These are phyloP conservation scores for Ascidia mentula DNA, from an alignment of 23 tunicate genomes.

Conservation along the genomic window DNA sequence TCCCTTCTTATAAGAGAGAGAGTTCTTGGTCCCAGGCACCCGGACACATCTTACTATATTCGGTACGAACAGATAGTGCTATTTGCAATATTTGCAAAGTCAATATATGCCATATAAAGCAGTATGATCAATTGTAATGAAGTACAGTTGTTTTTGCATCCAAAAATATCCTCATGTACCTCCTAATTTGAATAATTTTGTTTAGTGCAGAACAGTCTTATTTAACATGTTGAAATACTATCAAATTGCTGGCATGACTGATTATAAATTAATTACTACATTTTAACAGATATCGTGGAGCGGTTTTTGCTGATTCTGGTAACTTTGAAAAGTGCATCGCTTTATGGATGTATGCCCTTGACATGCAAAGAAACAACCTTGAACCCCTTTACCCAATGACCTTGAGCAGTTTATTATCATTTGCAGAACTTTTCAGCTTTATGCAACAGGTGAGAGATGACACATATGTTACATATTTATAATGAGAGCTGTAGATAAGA, in stretches of 20 bases:
- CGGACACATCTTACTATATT: conserved; percentile 92
- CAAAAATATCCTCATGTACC: too few relatives aligned
- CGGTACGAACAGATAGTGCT: conserved; percentile 38
- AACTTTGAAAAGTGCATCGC: conserved; percentile 70
- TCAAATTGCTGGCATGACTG: too few relatives aligned
- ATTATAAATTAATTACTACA: not conserved
- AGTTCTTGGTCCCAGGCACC: conserved; percentile 85
- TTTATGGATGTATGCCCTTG: conserved; percentile 88
- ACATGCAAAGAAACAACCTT: conserved; percentile 77
- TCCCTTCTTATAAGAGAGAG: conserved; percentile 86
- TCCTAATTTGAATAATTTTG: too few relatives aligned
- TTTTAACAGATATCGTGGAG: conserved; percentile 89
- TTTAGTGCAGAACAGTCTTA: too few relatives aligned
- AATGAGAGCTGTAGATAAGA: too few relatives aligned
- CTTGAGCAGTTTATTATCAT: conserved; percentile 78
- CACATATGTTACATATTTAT: too few relatives aligned
- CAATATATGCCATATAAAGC: too few relatives aligned
- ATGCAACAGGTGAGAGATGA: conserved; percentile 53
- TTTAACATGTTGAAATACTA: too few relatives aligned
- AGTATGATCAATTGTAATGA: too few relatives aligned
- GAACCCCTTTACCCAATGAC: conserved; percentile 89
- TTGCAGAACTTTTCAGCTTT: conserved; percentile 82
- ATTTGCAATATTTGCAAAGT: too few relatives aligned
- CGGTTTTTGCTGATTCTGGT: conserved; percentile 88
- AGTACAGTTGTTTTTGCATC: too few relatives aligned